Percentiles rank a stretch among this genome's conserved stretches.
These are phyloP conservation scores for Gymnocypris eckloni DNA, from an alignment of 2,797 vertebrate species.

Conservation along the genomic window DNA sequence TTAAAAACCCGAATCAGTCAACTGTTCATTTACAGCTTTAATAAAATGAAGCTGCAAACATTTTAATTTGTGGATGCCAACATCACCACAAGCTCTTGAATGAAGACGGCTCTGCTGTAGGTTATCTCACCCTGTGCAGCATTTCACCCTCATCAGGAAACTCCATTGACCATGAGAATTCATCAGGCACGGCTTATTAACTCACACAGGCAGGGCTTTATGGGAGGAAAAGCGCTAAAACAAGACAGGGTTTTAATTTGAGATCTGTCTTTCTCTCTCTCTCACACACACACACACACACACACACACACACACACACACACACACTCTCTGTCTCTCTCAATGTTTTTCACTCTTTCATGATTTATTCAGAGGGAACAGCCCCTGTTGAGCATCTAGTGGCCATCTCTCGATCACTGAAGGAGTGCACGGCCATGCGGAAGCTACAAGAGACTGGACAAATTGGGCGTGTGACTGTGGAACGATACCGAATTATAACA, in stretches of 20 bases:
- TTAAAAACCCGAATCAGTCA: background rate
- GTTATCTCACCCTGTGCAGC: slow-evolving; percentile 18
- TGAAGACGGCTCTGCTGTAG: background rate
- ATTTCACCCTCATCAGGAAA: slow-evolving; percentile 11
- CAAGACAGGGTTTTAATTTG: slow-evolving; percentile 33
- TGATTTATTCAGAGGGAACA: slow-evolving; percentile 28
- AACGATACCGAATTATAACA: background rate
- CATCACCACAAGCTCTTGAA: background rate
- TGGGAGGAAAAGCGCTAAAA: slow-evolving; percentile 25
- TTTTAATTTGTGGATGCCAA: slow-evolving; percentile 23
- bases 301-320: background rate
- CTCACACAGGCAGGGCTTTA: slow-evolving; percentile 4
- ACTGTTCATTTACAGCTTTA: background rate
- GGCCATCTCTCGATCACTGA: background rate
- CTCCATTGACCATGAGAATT: slow-evolving; percentile 19
- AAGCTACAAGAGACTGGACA: background rate
- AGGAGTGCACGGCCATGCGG: background rate
- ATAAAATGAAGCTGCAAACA: background rate
- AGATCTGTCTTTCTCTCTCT: background rate
- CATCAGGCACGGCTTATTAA: slow-evolving; percentile 40
- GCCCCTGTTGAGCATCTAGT: slow-evolving; percentile 2
- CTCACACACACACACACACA: background rate
- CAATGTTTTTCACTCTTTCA: slow-evolving; percentile 2
- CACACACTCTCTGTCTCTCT: background rate
- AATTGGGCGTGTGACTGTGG: background rate